Conservation (phyloP, 2,113 vertebrate species). For the Hydropotes inermis region DNA sequence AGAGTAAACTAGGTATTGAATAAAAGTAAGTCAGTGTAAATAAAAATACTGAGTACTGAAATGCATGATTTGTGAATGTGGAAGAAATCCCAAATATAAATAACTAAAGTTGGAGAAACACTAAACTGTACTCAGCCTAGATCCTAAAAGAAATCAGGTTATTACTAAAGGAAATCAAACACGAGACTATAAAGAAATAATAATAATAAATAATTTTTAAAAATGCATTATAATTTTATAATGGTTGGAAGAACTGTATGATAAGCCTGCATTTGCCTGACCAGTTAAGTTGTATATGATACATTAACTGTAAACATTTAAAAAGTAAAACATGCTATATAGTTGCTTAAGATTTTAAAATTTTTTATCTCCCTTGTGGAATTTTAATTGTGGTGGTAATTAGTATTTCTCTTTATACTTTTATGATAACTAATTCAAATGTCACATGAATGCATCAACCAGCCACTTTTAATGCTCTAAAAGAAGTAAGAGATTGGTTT, state of each 20-base stretch:
- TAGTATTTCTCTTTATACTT: background rate
- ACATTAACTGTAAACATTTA: background rate
- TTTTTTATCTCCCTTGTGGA: background rate
- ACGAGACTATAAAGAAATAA: background rate
- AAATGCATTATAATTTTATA: background rate
- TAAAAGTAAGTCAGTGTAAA: background rate
- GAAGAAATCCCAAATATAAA: background rate
- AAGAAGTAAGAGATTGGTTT: background rate
- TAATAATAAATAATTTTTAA: background rate
- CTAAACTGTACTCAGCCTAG: background rate
- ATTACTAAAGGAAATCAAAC: background rate
- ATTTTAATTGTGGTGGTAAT: background rate
- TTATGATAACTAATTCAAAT: background rate
- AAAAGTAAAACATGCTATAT: background rate
- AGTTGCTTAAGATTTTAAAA: background rate
- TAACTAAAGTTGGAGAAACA: background rate
- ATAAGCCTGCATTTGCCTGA: background rate
- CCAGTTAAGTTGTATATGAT: background rate
- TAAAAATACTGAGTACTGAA: background rate
- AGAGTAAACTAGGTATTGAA: background rate
- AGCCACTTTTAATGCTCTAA: background rate
- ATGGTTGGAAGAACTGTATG: background rate
- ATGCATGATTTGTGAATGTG: background rate
- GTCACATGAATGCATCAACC: background rate
- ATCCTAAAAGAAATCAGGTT: background rate